Base-by-base conservation (phyloP, 2,888 invertebrate species). In the Tholera decimalis region DNA sequence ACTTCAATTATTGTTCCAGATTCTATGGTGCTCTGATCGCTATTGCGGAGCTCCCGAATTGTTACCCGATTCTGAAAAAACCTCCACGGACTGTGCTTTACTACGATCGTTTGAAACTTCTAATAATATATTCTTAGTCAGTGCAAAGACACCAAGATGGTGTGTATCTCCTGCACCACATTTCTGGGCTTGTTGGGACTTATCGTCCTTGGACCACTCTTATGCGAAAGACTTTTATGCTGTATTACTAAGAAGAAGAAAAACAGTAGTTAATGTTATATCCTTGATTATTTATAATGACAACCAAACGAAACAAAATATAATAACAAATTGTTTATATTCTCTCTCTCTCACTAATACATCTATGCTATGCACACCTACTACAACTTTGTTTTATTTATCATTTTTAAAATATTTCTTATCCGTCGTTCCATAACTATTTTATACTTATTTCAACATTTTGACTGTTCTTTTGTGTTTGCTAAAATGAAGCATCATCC, bases 1-100 rank as follows among this genome's bases (percentile, higher is more conserved):
- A 87, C 87, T 83, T 84, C 77, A 61, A 69, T 86, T 80, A 84
- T 89, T 88, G 89, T 89, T 90, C 82, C 90, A 91, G 91, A 79
- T 83, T 72, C 11, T 3, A 43, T 64, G 73, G n/a, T 46, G 64
- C 49, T 9, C 1, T 56, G 1, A 0, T 70, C 22, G 26, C 41
- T 0, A 50, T 62, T 7, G 63, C 65, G 0, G 61, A 47, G 1
- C 22, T 80, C 15, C 56, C 69, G 15, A 7, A 66, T 33, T 65
- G 62, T 51, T 43, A 65, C 8, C 62, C 66, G 9, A 15, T 67
- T 11, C n/a, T 43, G 4, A 57, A 18, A 28, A 37, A 20, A 33
- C 3, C 30, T 74, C 57, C 56, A 9, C 15, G 11, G 13, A 6
- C 15, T 60, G 73, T 60, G 72, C 59, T 46, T 46, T 57, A 22